Evolutionary conservation across 2,113 vertebrate genomes (phyloP).

Genomic region (Dicrurus megarhynchus): DNA sequence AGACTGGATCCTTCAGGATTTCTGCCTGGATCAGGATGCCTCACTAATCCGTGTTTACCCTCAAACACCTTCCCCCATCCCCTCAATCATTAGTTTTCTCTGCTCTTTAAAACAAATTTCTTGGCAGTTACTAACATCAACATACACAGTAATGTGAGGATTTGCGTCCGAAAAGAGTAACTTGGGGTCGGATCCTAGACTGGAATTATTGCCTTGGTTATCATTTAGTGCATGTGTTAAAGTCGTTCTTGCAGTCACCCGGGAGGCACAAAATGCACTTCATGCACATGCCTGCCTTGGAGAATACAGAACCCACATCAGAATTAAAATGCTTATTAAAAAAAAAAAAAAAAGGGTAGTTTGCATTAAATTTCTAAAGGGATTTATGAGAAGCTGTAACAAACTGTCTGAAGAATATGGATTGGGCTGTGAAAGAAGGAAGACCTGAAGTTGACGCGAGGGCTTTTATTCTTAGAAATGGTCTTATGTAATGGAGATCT

Average conservation of each 20-base stretch:
- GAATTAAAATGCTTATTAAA: slow-evolving; percentile 10
- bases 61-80: too few relatives aligned
- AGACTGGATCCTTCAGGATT: background rate
- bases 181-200: background rate
- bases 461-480: background rate
- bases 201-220: background rate
- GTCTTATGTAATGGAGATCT: background rate
- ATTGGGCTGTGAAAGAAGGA: background rate
- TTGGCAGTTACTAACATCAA: background rate
- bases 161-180: background rate
- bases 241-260: background rate
- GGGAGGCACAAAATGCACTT: background rate
- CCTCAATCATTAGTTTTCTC: background rate
- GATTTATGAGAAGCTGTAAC: slow-evolving; percentile 20
- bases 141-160: background rate
- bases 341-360: background rate
- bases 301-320: background rate
- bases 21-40: background rate
- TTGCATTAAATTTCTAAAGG: slow-evolving; percentile 6
- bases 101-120: background rate
- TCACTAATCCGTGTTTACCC: background rate
- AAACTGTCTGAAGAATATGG: background rate
- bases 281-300: background rate
- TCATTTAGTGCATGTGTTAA: background rate
- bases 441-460: background rate